These are phyloP conservation scores for Pyrocoelia pectoralis DNA, from an alignment of 2,888 invertebrate species.

Conservation along the genomic window DNA sequence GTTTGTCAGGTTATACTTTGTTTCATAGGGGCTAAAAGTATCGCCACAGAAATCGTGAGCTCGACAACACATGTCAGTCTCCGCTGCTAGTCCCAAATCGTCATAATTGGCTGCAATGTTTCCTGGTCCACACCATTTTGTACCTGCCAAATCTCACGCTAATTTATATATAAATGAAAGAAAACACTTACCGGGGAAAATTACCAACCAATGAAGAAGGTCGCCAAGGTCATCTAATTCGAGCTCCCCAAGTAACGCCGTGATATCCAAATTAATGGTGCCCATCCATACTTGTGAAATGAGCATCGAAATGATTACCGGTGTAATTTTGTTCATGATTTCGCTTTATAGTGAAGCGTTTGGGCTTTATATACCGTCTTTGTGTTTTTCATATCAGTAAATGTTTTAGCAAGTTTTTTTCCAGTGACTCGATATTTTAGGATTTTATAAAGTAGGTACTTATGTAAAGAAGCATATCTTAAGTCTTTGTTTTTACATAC, in stretches of 20 bases:
- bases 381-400: not conserved
- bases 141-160: conserved; percentile 65
- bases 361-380: not conserved
- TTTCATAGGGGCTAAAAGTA: conserved; percentile 59
- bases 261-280: too few species aligned
- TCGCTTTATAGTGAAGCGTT: too few species aligned
- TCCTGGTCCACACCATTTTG: conserved; percentile 84
- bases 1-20: conserved; percentile 53
- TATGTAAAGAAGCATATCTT: too few species aligned
- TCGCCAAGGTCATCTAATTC: too few species aligned
- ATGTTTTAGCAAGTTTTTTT: too few species aligned
- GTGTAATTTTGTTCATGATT: not conserved
- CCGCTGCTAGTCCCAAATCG: conserved; percentile 69
- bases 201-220: too few species aligned
- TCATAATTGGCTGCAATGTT: conserved; percentile 68
- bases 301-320: not conserved
- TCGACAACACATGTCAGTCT: conserved; percentile 77
- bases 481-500: too few species aligned
- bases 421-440: too few species aligned
- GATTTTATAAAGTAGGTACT: too few species aligned
- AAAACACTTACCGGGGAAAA: too few species aligned
- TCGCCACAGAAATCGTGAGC: conserved; percentile 76
- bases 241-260: too few species aligned
- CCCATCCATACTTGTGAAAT: not conserved
- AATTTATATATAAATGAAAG: too few species aligned